These are phyloP conservation scores for Diadophis punctatus DNA, from an alignment of 2,113 vertebrate species.

Conservation along the genomic window DNA sequence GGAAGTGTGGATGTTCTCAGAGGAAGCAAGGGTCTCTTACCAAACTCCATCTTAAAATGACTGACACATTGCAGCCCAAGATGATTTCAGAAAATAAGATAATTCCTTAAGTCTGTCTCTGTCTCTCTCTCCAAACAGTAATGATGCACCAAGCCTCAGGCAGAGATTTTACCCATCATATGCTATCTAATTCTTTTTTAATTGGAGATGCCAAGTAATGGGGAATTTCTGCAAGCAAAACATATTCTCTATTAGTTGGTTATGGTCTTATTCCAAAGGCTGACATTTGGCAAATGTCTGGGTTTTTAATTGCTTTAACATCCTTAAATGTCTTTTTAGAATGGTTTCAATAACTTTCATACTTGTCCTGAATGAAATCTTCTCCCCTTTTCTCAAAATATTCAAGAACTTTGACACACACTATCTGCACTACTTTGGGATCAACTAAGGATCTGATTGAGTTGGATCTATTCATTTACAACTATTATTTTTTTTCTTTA, in stretches of 20 bases:
- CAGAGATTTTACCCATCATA: background rate
- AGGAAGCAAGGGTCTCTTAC: background rate
- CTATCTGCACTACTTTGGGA: background rate
- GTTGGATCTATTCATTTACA: background rate
- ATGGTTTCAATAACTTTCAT: slow-evolving; percentile 22
- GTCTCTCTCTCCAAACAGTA: background rate
- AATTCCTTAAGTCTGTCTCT: background rate
- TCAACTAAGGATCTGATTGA: background rate
- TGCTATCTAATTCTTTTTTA: background rate
- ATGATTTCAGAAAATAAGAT: background rate
- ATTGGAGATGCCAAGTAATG: background rate
- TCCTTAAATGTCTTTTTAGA: background rate
- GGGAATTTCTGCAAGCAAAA: background rate
- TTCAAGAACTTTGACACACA: background rate
- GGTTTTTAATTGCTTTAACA: background rate
- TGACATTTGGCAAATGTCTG: background rate
- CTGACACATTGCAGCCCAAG: background rate
- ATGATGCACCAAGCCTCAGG: slow-evolving; percentile 35
- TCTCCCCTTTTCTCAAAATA: slow-evolving; percentile 12
- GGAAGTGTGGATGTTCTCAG: background rate
- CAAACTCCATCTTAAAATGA: background rate
- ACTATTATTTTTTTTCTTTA: background rate
- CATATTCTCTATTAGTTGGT: background rate
- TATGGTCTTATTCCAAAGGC: background rate
- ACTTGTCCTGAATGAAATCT: slow-evolving; percentile 30